These are phyloP conservation scores for Cistogaster globosa DNA, from an alignment of 2,888 invertebrate species.

Conservation along the genomic window DNA sequence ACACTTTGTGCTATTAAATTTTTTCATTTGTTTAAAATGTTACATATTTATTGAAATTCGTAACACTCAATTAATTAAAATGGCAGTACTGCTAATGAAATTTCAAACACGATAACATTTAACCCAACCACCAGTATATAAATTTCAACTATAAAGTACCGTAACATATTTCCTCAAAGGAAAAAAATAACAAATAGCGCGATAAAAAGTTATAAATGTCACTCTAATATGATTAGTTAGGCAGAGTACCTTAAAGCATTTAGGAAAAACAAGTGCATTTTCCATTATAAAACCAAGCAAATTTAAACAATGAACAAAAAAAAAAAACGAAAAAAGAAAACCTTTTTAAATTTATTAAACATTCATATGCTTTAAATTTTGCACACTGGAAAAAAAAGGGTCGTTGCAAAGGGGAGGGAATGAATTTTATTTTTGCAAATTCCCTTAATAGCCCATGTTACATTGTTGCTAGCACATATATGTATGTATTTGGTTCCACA, in stretches of 20 bases:
- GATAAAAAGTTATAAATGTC: constrained; percentile 53
- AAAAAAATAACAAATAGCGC: constrained; percentile 22
- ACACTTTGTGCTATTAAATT: background rate
- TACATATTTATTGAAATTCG: constrained; percentile 53
- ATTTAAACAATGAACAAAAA: constrained; percentile 43
- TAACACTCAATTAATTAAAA: constrained; percentile 67
- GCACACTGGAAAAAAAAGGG: constrained; percentile 33
- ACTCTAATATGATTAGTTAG: constrained; percentile 52
- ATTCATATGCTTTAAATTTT: constrained; percentile 66
- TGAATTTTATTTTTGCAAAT: constrained; percentile 60
- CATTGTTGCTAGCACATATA: constrained; percentile 3
- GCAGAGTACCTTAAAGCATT: constrained; percentile 29
- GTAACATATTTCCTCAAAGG: constrained; percentile 22
- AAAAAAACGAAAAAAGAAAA: constrained; percentile 2
- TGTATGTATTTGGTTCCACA: constrained; percentile 12
- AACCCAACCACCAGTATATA: constrained; percentile 23
- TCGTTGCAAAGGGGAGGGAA: constrained; percentile 49
- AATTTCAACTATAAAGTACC: constrained; percentile 10
- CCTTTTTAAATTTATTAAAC: constrained; percentile 56
- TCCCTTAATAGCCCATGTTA: constrained; percentile 64
- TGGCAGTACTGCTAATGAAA: constrained; percentile 41
- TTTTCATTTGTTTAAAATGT: constrained; percentile 58
- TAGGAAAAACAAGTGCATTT: constrained; percentile 61
- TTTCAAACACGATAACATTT: constrained; percentile 48
- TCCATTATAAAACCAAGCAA: constrained; percentile 19